phyloP scores from a whole-genome alignment of 1,140 invertebrate species.

The Drosophila watanabei region DNA sequence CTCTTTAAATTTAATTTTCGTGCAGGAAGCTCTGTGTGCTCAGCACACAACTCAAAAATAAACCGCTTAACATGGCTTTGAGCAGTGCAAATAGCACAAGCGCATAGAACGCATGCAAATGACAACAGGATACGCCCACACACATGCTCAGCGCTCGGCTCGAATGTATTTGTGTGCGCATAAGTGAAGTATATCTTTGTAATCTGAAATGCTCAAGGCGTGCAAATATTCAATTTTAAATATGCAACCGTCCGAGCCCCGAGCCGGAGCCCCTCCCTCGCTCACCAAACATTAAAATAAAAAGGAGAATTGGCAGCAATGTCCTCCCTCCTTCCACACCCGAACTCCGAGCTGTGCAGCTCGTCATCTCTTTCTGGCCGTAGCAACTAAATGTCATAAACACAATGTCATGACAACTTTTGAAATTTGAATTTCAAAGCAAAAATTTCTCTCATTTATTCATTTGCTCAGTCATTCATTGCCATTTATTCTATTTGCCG shows the following conservation, averaged over 20 bases:
- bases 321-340: not conserved
- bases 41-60: constrained; percentile 63
- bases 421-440: constrained; percentile 85
- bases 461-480: constrained; percentile 83
- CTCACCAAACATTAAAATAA: constrained; percentile 45
- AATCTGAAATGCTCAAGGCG: constrained; percentile 82
- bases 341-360: not conserved
- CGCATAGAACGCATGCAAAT: constrained; percentile 76
- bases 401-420: constrained; percentile 84
- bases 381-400: constrained; percentile 75
- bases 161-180: constrained; percentile 57
- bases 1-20: constrained; percentile 60
- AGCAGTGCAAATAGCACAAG: constrained; percentile 77
- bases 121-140: constrained; percentile 62
- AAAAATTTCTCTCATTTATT: constrained; percentile 74
- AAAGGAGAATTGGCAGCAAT: constrained; percentile 30
- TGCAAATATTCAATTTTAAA: constrained; percentile 84
- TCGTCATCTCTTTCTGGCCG: constrained; percentile 37
- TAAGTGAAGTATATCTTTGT: constrained; percentile 82
- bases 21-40: constrained; percentile 57
- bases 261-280: not conserved
- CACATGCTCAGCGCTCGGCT: constrained; percentile 9
- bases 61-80: constrained; percentile 82
- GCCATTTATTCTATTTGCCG: constrained; percentile 80
- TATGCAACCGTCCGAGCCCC: constrained; percentile 54